Conservation (phyloP, 2,797 vertebrate species). For the Coranthus polyacanthus region DNA sequence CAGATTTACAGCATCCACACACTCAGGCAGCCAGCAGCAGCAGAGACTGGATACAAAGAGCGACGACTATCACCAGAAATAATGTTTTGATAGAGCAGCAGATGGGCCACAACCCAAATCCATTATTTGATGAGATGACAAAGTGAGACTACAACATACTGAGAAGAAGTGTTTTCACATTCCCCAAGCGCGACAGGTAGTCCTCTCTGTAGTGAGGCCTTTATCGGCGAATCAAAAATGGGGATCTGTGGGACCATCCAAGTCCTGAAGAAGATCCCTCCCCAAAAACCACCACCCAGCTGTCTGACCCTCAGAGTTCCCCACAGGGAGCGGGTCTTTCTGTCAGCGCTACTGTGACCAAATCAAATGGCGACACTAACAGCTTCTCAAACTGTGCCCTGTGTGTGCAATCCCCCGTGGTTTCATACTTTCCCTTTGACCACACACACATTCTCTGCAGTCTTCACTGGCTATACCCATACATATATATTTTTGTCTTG, state of each 20-base stretch:
- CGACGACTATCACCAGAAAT: constrained; percentile 52
- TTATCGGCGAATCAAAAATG: constrained; percentile 34
- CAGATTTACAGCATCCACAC: constrained; percentile 80
- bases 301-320: constrained; percentile 46
- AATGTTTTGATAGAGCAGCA: constrained; percentile 76
- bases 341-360: constrained; percentile 44
- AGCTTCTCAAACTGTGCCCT: constrained; percentile 49
- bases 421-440: constrained; percentile 22
- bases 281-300: constrained; percentile 1
- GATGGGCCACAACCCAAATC: constrained; percentile 67
- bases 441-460: constrained; percentile 18
- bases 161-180: constrained; percentile 44
- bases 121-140: constrained; percentile 59
- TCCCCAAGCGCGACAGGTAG: constrained; percentile 49
- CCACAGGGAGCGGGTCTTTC: constrained; percentile 46
- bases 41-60: constrained; percentile 56
- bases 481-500: too few species aligned
- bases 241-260: constrained; percentile 20
- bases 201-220: constrained; percentile 11
- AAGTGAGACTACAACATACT: constrained; percentile 41
- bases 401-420: constrained; percentile 33
- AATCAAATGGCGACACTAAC: constrained; percentile 63
- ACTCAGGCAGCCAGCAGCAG: constrained; percentile 57
- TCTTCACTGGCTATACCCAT: background rate
- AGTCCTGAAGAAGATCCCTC: constrained; percentile 25